Base-by-base conservation (phyloP, 2,888 invertebrate species). In the Leptura quadrifasciata region DNA sequence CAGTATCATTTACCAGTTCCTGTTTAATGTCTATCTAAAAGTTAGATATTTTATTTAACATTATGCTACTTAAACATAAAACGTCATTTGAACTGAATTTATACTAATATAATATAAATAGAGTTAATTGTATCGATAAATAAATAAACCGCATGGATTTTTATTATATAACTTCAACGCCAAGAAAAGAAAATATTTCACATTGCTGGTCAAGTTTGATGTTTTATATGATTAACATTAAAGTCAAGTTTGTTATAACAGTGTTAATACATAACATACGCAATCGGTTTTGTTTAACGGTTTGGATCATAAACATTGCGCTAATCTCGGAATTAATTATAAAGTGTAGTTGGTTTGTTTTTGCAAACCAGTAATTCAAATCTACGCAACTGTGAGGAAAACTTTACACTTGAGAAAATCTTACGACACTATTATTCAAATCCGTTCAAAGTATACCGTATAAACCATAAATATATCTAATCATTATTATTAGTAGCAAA, bases 201-300 rank as follows among this genome's bases (percentile, higher is more conserved):
- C 52, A 52, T n/a, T n/a, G 17, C 17, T 52, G 52, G 15, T 17
- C 52, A 52, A 17, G 52, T n/a, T 52, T 17, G 2, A 47, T 47
- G 47, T 10, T 10, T 47, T 52, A 52, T 52, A n/a, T 52, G 52
- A 31, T 31, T 31, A 72, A 47, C 72, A 61, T 68, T 71, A 52
- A 72, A 75, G 75, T 47, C 63, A 72, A 55, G 15, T 47, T 47
- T 47, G 47, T 47, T 47, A 47, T 47, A 47, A 39, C 39, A 47
- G 47, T 47, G 47, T 6, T 31, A 47, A 3, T n/a, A n/a, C 47
- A n/a, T 47, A 12, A n/a, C n/a, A 57, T 20, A 57, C 57, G 57
- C 20, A 20, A 57, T 57, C 57, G 5, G 15, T 57, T 12, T 21
- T 47, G n/a, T 57, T 57, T 57, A 57, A 57, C 57, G 20, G 57